A percentile compares a stretch with the other conserved stretches of the same genome.
These are phyloP conservation scores for Eupeodes latifasciatus DNA, from an alignment of 2,888 invertebrate species.

Conservation along the genomic window DNA sequence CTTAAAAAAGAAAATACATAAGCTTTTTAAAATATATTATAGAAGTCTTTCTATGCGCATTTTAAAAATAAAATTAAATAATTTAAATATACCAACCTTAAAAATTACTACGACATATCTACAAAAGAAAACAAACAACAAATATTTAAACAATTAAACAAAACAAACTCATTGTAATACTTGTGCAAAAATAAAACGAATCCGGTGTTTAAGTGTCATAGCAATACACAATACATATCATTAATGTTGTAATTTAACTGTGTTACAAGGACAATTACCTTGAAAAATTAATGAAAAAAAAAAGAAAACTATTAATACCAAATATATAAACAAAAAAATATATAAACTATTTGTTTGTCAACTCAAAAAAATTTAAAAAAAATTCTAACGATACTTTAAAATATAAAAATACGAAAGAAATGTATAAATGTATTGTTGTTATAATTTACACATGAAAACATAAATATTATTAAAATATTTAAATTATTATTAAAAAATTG, in stretches of 20 bases:
- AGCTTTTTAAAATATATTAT: constrained; percentile 32
- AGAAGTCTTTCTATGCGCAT: constrained; percentile 51
- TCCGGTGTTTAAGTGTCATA: constrained; percentile 82
- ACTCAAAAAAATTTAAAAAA: constrained; percentile 37
- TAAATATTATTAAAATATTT: constrained; percentile 55
- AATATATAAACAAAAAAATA: constrained; percentile 52
- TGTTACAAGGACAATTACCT: constrained; percentile 78
- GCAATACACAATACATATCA: constrained; percentile 84
- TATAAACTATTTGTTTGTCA: constrained; percentile 55
- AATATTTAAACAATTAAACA: constrained; percentile 15
- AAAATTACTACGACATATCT: constrained; percentile 23
- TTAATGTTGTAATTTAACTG: constrained; percentile 84
- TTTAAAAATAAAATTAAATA: constrained; percentile 9
- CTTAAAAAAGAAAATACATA: neutral
- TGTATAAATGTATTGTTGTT: constrained; percentile 78
- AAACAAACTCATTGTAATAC: constrained; percentile 61
- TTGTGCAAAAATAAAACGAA: constrained; percentile 76
- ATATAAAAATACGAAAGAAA: constrained; percentile 77
- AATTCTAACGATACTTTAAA: constrained; percentile 32
- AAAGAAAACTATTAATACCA: constrained; percentile 37
- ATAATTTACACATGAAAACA: constrained; percentile 66
- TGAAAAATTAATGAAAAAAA: constrained; percentile 75
- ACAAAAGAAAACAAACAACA: constrained; percentile 20
- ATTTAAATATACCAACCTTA: constrained; percentile 26
- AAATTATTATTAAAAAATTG: constrained; percentile 51